Evolutionary conservation across 2,797 vertebrate species (phyloP), one percentile per base, ranked within the genome.

Genomic region (Fundulus diaphanus): DNA sequence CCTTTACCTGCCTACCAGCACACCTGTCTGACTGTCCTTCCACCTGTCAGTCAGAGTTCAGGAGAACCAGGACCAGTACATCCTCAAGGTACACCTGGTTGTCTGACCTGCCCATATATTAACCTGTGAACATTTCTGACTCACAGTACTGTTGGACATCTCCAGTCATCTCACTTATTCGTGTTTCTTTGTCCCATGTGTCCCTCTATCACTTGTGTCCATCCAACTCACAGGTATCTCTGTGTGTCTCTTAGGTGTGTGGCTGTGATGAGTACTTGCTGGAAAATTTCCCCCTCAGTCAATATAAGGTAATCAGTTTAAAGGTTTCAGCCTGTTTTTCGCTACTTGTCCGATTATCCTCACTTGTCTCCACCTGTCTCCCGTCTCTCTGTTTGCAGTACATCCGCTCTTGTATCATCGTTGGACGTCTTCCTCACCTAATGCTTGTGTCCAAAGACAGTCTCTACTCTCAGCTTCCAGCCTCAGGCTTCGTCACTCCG

Each of bases 371-470:
- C 1, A 48, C 27, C 72, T 73, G 16, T 74, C 31, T 2, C 37
- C 8, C 33, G 1, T 46, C 72, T 7, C 5, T 7, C n/a, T 52
- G 16, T 76, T 72, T 79, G 4, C 89, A 94, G 95, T 95, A 96
- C 63, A 95, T 96, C 78, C 91, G 95, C 6, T 94, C 94, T 61
- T 96, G 95, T 66, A 95, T 96, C 69, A 94, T 90, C 0, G 90
- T 96, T 1, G 94, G 93, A 2, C 94, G 94, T 56, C 90, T 96
- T 67, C 96, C 96, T n/a, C 95, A 96, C 86, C 89, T 96, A 70
- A 96, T 96, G 96, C 85, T 96, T 16, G 95, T 96, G 70, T 95
- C 94, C 73, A 96, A 95, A 78, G 96, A 96, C 82, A 95, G 94
- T 63, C 93, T 96, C 12, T 96, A 95, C 88, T 94, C 93, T 75